phyloP scores from a whole-genome alignment of 2,113 vertebrate species.

The Podarcis muralis region DNA sequence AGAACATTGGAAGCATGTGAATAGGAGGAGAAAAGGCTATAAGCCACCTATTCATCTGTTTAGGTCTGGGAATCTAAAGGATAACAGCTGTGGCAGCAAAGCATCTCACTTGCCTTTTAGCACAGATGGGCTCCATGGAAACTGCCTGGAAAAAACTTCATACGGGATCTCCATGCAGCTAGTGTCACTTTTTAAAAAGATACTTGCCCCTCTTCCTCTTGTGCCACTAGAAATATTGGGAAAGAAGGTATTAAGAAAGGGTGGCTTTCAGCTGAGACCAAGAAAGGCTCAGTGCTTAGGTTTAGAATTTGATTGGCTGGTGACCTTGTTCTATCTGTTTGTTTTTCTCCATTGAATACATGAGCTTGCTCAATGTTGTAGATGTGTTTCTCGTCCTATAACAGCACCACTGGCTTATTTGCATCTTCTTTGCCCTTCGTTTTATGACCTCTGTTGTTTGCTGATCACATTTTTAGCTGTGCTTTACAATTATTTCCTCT shows the following conservation, averaged over 20 bases:
- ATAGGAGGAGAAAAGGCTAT: neutral
- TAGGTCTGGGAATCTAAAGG: neutral
- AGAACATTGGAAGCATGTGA: neutral
- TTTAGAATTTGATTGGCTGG: neutral
- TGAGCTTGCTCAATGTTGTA: neutral
- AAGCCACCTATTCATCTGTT: neutral
- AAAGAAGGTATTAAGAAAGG: neutral
- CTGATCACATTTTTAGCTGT: neutral
- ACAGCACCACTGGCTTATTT: neutral
- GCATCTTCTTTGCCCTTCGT: neutral
- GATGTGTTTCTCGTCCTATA: neutral
- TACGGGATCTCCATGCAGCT: neutral
- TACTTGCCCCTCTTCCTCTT: neutral
- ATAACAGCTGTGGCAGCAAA: neutral
- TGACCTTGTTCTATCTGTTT: neutral
- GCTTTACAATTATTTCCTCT: neutral
- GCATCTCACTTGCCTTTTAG: neutral
- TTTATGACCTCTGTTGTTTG: neutral
- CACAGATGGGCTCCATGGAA: neutral
- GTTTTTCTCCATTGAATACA: neutral
- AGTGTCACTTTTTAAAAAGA: neutral
- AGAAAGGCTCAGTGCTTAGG: neutral
- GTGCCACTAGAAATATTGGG: neutral
- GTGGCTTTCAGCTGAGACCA: neutral
- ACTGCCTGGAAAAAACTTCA: neutral